These are phyloP conservation scores for Malurus splendens DNA, from an alignment of 2,797 vertebrate genomes.

Conservation along the genomic window DNA sequence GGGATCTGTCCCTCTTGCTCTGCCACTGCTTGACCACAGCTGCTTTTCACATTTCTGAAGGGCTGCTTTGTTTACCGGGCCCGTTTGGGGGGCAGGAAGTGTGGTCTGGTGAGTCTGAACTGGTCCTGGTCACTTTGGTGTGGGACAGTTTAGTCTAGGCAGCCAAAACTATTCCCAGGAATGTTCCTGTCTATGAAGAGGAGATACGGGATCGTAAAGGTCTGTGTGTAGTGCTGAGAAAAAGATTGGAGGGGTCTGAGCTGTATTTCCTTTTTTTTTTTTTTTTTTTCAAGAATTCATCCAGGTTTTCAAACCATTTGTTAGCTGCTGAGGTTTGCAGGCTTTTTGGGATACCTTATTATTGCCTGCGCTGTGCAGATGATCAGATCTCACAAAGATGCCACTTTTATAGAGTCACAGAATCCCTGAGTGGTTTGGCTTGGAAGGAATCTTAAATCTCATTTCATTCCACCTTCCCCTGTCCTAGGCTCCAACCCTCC, in stretches of 20 bases:
- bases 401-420: not conserved
- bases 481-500: not conserved
- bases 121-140: not conserved
- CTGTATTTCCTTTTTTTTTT: not conserved
- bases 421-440: not conserved
- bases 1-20: not conserved
- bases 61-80: not conserved
- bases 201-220: not conserved
- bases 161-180: not conserved
- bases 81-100: not conserved
- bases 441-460: not conserved
- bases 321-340: not conserved
- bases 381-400: not conserved
- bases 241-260: rapidly evolving
- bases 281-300: rapidly evolving
- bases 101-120: not conserved
- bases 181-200: not conserved
- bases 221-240: not conserved
- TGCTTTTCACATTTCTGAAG: not conserved
- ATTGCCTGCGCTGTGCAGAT: not conserved
- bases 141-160: not conserved
- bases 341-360: not conserved
- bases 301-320: not conserved
- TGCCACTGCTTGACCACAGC: not conserved
- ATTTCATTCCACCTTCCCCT: not conserved